Evolutionary conservation across 1,140 invertebrate species (phyloP), one percentile per base, ranked within the genome.

Genomic region (Trigoniulus corallinus): DNA sequence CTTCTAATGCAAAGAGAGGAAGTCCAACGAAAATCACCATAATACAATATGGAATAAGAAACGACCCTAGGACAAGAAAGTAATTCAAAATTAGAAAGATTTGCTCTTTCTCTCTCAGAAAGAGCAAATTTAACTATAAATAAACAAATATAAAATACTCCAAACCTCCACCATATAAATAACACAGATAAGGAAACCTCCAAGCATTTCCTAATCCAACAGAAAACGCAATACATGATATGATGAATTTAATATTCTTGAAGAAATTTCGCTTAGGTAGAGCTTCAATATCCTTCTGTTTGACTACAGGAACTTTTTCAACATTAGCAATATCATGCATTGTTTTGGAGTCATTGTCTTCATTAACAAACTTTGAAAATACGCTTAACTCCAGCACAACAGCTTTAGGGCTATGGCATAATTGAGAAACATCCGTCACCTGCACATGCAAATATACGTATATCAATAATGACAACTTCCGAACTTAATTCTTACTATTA

Each of bases 201-300:
- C 88, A 94, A 44, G 93, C 89, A 63, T 92, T 92, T 20, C 88
- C 88, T 21, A 94, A 74, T 0, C 87, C 87, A 2, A 92, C 85
- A 37, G 84, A 87, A 66, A 88, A 88, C 1, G 86, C 86, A 47
- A 91, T 87, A 64, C 88, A 86, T 54, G 82, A 85, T 53, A 93
- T 74, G 67, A 91, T 85, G 65, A 89, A 93, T 67, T 92, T 86
- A 70, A 86, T 76, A 62, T 89, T 88, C 24, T 57, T 59, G 39
- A 34, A 7, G 15, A 34, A 34, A 34, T 15, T 34, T 34, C 29
- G 7, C 15, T 34, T n/a, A n/a, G n/a, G n/a, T n/a, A n/a, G n/a
- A n/a, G n/a, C n/a, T n/a, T n/a, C n/a, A n/a, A n/a, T n/a, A n/a
- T n/a, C n/a, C n/a, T n/a, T n/a, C n/a, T n/a, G n/a, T n/a, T n/a